Base-by-base conservation (phyloP, 2,797 vertebrate genomes). In the Malurus splendens region DNA sequence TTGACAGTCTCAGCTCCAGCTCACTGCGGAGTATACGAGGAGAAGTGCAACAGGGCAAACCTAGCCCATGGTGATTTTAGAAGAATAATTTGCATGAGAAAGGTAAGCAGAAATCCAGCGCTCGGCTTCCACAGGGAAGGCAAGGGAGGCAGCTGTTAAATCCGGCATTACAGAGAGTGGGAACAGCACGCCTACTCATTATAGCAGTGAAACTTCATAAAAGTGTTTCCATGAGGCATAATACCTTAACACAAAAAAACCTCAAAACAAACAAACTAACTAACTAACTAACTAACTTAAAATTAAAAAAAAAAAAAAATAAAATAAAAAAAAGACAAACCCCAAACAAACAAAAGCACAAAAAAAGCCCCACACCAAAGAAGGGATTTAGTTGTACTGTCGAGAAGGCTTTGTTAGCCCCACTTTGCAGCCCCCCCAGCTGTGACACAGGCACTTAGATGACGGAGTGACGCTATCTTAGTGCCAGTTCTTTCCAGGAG, bases 21-120 rank as follows among this genome's bases (percentile, higher is more conserved):
- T 33, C 61, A 1, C 48, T 24, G 67, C 36, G 2, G 22, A 3
- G 1, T 19, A 2, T 3, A 10, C 2, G 0, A 10, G 42, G 10
- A 36, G 41, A 83, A 74, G 23, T 2, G 14, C 18, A 6, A 22
- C 27, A 33, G 24, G 17, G 45, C 32, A 62, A 66, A 61, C 11
- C 23, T 12, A 25, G 22, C n/a, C 28, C 7, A 1, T 8, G 19
- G 18, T 38, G 23, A 20, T 48, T 39, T 66, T 28, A 36, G 25
- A 27, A 51, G 33, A 33, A 24, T 13, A 10, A 9, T 56, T 60
- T 7, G 27, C 28, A 22, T 9, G 23, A 60, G 23, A 44, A 74
- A 66, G 48, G 44, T 32, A 56, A 83, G 50, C 41, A 24, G 54
- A 55, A 33, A 38, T 22, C 15, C 30, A 32, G 57, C 41, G 22